These are phyloP conservation scores for Megalops atlanticus DNA, from an alignment of 2,113 vertebrate species.

Conservation along the genomic window DNA sequence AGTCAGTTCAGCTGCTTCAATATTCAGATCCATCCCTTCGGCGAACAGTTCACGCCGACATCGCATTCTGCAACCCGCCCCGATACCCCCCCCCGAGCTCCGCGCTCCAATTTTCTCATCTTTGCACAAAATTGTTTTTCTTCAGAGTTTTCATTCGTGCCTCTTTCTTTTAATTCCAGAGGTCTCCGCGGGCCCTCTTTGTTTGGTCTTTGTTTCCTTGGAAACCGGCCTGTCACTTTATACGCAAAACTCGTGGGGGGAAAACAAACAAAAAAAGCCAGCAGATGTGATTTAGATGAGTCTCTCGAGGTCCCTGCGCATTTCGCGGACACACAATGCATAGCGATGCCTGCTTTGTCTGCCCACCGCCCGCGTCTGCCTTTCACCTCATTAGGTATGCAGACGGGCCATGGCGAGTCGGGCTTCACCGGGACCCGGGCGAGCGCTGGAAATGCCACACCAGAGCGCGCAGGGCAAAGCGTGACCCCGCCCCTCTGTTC, in stretches of 20 bases:
- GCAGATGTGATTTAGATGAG: constrained; percentile 10
- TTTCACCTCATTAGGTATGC: background rate
- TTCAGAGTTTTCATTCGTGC: too few relatives aligned
- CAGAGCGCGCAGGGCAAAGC: too few relatives aligned
- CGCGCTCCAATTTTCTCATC: background rate
- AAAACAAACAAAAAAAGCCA: constrained; percentile 1
- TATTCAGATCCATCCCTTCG: background rate
- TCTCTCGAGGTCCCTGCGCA: constrained; percentile 6
- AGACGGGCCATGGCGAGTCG: background rate
- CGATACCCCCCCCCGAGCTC: background rate
- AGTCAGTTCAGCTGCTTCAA: constrained; percentile 1
- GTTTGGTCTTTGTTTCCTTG: constrained; percentile 13
- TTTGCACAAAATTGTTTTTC: background rate
- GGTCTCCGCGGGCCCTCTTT: background rate
- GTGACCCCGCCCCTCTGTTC: too few relatives aligned
- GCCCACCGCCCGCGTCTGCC: background rate
- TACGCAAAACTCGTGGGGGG: too few relatives aligned
- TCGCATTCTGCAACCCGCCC: background rate
- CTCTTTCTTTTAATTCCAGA: background rate
- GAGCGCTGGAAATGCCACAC: too few relatives aligned
- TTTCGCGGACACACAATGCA: background rate
- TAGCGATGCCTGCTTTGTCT: constrained; percentile 16
- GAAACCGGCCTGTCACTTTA: too few relatives aligned
- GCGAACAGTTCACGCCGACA: background rate
- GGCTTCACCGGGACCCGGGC: background rate